Evolutionary conservation across 1,140 invertebrate species (phyloP), one percentile per base, ranked within the genome.

Genomic region (Drosophila parvula): DNA sequence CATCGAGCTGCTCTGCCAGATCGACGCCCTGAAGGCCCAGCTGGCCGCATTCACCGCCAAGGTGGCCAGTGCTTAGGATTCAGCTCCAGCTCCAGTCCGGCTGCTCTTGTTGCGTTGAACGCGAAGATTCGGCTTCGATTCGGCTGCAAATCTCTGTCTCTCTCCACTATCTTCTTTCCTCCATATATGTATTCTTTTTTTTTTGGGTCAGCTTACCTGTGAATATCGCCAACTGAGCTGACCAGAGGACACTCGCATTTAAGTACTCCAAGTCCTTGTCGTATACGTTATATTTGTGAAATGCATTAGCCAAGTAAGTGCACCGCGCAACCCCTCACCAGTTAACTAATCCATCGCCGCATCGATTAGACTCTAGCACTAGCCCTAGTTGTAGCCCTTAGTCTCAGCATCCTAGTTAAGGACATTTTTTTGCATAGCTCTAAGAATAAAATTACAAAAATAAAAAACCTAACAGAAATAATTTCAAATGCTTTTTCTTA

Each of bases 1-100:
- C 36, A 92, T 92, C 30, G 91, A 92, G 60, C 51, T 92, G 18
- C 50, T 91, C 30, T 92, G 89, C 70, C 90, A 92, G 74, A 91
- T 92, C 6, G 91, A 91, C 57, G 81, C 91, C 1, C 74, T 91
- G 1, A 92, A 92, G 68, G 81, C 82, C 2, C 91, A 92, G 56
- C 58, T 92, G 48, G 89, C 89, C 6, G 85, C 85, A 36, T 90
- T 88, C 30, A 90, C 88, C 28, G 78, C 85, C 55, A 90, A 90
- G 38, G 77, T 78, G 40, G 50, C 71, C 50, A 22, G 22, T 22
- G 22, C 22, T 22, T 89, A 77, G 50, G 50, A 14, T 22, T 18
- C 32, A 36, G 50, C 50, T 36, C 50, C 48, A 55, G 41, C 47
- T 48, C 65, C 60, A 56, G 50, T 69, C 69, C 43, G 36, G 71